Base-by-base conservation (phyloP, 1,140 invertebrate species). In the Drosophila miranda region DNA sequence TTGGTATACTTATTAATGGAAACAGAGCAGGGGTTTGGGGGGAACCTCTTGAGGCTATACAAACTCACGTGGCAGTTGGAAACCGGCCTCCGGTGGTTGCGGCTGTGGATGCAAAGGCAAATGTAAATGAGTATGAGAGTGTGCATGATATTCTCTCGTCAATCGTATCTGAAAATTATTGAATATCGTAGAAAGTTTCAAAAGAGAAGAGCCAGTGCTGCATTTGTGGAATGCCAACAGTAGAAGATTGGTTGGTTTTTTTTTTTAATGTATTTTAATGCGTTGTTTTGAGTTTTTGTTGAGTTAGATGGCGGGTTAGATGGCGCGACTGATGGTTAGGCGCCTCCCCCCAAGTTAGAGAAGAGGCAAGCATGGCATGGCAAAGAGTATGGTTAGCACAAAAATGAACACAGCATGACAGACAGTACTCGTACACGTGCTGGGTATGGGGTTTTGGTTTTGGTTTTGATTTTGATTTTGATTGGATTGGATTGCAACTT, bases 91-190 rank as follows among this genome's bases (percentile, higher is more conserved):
- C 73, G 92, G 92, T 82, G 93, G 94, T 91, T 96, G 95, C 92
- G 95, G 95, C 90, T 95, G 95, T 92, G 96, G 96, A 90, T 90
- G 89, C 89, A 97, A 94, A 92, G 97, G 96, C 89, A 97, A 94
- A 93, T 97, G 96, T 76, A 96, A 96, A 93, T 98, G 97, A 80
- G 96, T 96, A 93, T 98, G 97, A 77, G 96, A 93, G 82, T 93
- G 93, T 90, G 89, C 89, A 63, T 91, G 89, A 90, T 89, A 91
- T 90, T 91, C 90, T 89, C 90, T 90, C 82, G 90, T 90, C 90
- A 91, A 91, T 91, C 90, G 90, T 91, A 91, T 91, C 90, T 91
- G 90, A 87, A 90, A 91, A 81, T 90, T 87, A 89, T 87, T 75
- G 82, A 87, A 87, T 87, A 88, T 87, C 78, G 83, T 88, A 82